Evolutionary conservation across 2,797 vertebrate genomes (phyloP).

Genomic region (Dermochelys coriacea): DNA sequence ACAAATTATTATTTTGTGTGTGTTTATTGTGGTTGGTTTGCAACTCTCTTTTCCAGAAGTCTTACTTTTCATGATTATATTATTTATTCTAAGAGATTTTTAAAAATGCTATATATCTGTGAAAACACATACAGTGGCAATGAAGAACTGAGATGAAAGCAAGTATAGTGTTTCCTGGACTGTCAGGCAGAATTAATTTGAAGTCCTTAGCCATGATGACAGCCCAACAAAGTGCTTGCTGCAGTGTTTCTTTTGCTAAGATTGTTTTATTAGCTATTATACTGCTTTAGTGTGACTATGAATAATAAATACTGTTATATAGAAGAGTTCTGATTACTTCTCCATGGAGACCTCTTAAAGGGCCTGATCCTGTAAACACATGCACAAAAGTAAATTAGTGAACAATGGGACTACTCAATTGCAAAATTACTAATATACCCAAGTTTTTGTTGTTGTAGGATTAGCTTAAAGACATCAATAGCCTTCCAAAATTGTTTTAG

Average conservation of each 20-base stretch:
- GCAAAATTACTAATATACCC: neutral
- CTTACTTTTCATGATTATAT: conserved; percentile 10
- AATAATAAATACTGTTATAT: conserved; percentile 71
- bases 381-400: conserved; percentile 14
- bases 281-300: conserved; percentile 54
- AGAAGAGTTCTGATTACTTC: conserved; percentile 72
- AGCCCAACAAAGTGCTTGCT: conserved; percentile 3
- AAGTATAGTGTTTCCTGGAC: neutral
- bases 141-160: neutral
- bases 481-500: neutral
- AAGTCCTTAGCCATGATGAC: conserved; percentile 28
- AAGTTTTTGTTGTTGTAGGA: neutral
- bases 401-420: neutral
- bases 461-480: accelerated
- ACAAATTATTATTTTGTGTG: neutral
- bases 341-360: conserved; percentile 66
- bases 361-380: conserved; percentile 31
- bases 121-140: neutral
- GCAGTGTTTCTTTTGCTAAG: conserved; percentile 27
- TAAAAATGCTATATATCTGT: conserved; percentile 3
- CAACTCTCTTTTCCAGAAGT: neutral
- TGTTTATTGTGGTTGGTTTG: neutral
- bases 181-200: neutral
- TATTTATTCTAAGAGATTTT: neutral
- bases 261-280: conserved; percentile 70